Percentiles rank a stretch among this genome's conserved stretches.
These are phyloP conservation scores for Allygus modestus DNA, from an alignment of 2,888 invertebrate genomes.

Conservation along the genomic window DNA sequence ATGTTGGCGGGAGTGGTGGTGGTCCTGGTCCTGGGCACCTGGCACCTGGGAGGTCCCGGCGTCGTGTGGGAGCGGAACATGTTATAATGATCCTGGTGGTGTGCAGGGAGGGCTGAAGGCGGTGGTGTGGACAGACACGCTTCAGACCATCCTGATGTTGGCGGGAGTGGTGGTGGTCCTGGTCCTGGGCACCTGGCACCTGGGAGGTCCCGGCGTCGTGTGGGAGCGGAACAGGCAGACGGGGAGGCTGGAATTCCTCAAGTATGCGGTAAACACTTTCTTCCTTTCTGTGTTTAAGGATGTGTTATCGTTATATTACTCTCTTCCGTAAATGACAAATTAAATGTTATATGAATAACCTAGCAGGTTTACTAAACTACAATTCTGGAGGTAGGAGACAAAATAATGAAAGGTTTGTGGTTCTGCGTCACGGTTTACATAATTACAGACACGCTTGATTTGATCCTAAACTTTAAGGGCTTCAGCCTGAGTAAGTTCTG, in stretches of 20 bases:
- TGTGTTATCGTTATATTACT: background rate
- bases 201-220: conserved; percentile 82
- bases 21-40: conserved; percentile 82
- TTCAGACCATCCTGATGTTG: conserved; percentile 87
- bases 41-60: conserved; percentile 80
- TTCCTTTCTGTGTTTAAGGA: background rate
- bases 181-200: conserved; percentile 80
- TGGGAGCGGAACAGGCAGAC: conserved; percentile 80
- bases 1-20: conserved; percentile 85
- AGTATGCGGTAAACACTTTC: conserved; percentile 76
- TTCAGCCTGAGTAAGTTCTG: no score
- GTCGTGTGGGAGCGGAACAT: conserved; percentile 78
- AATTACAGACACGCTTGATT: no score
- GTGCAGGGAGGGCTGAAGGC: conserved; percentile 86
- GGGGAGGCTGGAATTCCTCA: conserved; percentile 84
- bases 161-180: conserved; percentile 83
- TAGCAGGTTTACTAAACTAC: conserved; percentile 77
- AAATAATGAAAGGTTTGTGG: no score
- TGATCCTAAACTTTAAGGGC: no score
- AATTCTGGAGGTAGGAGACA: background rate
- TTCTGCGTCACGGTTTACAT: no score
- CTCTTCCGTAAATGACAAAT: conserved; percentile 79
- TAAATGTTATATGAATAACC: conserved; percentile 81
- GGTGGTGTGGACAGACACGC: conserved; percentile 89
- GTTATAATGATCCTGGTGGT: background rate